Percentiles rank a stretch among this genome's conserved stretches.
These are phyloP conservation scores for Semotilus atromaculatus DNA, from an alignment of 2,797 vertebrate species.

Conservation along the genomic window DNA sequence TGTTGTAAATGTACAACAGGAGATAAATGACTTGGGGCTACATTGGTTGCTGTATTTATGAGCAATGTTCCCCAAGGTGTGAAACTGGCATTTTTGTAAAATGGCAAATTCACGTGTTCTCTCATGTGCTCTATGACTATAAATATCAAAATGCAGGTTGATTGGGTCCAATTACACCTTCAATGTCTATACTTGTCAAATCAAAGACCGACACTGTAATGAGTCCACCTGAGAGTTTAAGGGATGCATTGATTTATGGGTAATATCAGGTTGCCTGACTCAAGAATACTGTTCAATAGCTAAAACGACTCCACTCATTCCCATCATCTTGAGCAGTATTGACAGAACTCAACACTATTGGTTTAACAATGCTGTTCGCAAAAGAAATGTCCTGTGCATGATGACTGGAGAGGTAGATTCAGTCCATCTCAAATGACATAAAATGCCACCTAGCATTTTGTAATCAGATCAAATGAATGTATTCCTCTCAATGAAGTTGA, in stretches of 20 bases:
- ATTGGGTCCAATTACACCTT: conserved; percentile 6
- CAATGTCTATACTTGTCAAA: conserved; percentile 9
- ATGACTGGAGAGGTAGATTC: background rate
- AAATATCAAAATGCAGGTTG: conserved; percentile 29
- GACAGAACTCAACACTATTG: background rate
- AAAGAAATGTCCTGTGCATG: background rate
- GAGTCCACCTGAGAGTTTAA: conserved; percentile 12
- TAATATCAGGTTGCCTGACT: conserved; percentile 12
- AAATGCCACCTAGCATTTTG: background rate
- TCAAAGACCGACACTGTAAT: conserved; percentile 11
- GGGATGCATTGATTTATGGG: conserved; percentile 14
- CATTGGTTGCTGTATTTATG: background rate
- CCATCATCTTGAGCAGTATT: background rate
- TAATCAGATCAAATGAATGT: background rate
- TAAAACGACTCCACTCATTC: conserved; percentile 10
- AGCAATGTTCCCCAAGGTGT: background rate
- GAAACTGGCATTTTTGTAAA: background rate
- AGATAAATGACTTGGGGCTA: background rate
- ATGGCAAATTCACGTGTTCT: background rate
- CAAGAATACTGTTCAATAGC: background rate
- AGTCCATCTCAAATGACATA: background rate
- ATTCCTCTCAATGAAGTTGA: background rate
- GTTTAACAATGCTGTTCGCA: background rate
- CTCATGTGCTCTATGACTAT: background rate
- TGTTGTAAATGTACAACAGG: conserved; percentile 1